Base-by-base conservation (phyloP, 2,113 vertebrate genomes). In the Boleophthalmus pectinirostris region DNA sequence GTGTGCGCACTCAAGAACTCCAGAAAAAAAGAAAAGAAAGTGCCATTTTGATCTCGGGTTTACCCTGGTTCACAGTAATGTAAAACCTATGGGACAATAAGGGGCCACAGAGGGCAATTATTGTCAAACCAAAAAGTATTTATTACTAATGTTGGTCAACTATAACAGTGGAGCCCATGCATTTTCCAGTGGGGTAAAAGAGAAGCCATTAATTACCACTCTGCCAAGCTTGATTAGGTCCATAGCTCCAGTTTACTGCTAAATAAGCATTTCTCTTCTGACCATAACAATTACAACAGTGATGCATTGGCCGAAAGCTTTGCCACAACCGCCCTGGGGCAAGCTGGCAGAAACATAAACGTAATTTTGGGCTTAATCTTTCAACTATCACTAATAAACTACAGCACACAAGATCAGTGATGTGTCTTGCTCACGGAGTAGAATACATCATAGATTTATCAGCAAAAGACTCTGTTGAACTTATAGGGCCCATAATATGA, bases 91-190 rank as follows among this genome's bases (percentile, higher is more conserved):
- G 87, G 91, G 82, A 89, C 87, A 86, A 84, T 82, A 77, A 85
- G 77, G 70, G 85, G 75, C 74, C 74, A 54, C 61, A 53, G 80
- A 72, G 85, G 74, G 75, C 84, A 74, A 90, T 85, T 88, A 85
- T 91, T 92, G 89, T 90, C 93, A 92, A 89, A 89, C 75, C 87
- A 89, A 87, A 86, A 92, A 89, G 90, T 93, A 93, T 92, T 90
- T 91, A 91, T 94, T 93, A 93, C 90, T 91, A 92, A 92, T 92
- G 90, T 86, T 89, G 88, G 90, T 93, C 92, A 94, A 89, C 89
- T 93, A 93, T 89, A 89, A 81, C 74, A 64, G 69, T 72, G 7
- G 68, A 68, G 74, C 8, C 24, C 47, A 61, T 68, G 35, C 20
- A 49, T 84, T 80, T 82, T 86, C 77, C 85, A 88, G 66, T 53